Base-by-base conservation (phyloP, 1,140 invertebrate species). In the Leptestheria dahalacensis region DNA sequence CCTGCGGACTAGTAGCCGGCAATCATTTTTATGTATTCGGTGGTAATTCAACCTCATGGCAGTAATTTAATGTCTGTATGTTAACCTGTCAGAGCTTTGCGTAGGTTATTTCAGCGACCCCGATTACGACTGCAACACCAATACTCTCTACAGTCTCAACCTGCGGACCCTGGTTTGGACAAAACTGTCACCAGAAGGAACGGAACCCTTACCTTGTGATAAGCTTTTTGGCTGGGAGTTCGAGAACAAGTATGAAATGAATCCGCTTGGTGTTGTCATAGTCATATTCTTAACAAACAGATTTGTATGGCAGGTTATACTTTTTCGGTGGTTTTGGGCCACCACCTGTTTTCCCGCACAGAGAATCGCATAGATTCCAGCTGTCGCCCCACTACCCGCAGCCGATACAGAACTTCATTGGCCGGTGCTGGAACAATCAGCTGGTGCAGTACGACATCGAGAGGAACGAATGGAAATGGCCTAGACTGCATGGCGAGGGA, bases 261-360 rank as follows among this genome's bases (percentile, higher is more conserved):
- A 29, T 23, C 33, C 2, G 12, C 23, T 55, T 21, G 25, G 15
- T 23, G 4, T 54, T 29, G 20, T 1, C n/a, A n/a, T 3, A n/a
- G 28, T 55, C 33, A 26, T 18, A 2, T 48, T 9, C 24, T 28
- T 59, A 1, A 26, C 53, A 55, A 20, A 26, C 15, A 11, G 50
- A 9, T 57, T 61, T 64, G 46, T 63, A 64, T 63, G 64, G 20
- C 60, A 75, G 73, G 64, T 61, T 74, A 10, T 74, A 75, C 64
- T 68, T 69, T 56, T 75, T 75, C 66, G 74, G 73, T 56, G 74
- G 73, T 15, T 75, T 72, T 65, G 73, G 73, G 29, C 62, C 67
- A n/a, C 59, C 47, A 10, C 60, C 67, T 46, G 41, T 55, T 41
- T 51, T 50, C 10, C 15, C n/a, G 18, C 63, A 46, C 53, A 25